These are phyloP conservation scores for Drosophila setifemur DNA, from an alignment of 1,140 invertebrate genomes.

Conservation along the genomic window DNA sequence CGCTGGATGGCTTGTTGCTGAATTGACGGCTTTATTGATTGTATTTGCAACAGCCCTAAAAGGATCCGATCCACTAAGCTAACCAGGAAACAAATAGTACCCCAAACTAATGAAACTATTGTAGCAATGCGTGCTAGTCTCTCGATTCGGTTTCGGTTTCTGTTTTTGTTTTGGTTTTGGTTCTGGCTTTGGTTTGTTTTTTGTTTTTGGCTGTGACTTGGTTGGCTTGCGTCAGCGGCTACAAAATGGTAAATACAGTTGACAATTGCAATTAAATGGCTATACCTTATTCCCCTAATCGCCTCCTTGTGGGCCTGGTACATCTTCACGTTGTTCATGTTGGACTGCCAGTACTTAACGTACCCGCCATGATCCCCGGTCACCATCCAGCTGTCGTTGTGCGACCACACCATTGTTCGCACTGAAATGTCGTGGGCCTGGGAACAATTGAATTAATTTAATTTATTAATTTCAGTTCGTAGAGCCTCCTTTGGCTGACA, in stretches of 20 bases:
- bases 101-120: conserved; percentile 7
- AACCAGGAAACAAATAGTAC: neutral
- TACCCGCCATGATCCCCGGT: conserved; percentile 99
- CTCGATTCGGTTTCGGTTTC: neutral
- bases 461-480: neutral
- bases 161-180: neutral
- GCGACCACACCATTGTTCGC: conserved; percentile 99
- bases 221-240: conserved; percentile 41
- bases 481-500: conserved; percentile 2
- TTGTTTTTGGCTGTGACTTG: conserved; percentile 10
- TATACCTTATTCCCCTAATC: conserved; percentile 98
- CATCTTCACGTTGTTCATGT: conserved; percentile 99
- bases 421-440: conserved; percentile 99
- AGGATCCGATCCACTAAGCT: conserved; percentile 13
- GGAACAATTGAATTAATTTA: neutral
- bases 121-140: conserved; percentile 24
- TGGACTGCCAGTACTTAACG: conserved; percentile 99
- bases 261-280: conserved; percentile 74
- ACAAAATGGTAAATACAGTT: conserved; percentile 66
- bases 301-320: conserved; percentile 99
- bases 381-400: conserved; percentile 99
- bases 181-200: neutral
- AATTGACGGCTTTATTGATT: conserved; percentile 58
- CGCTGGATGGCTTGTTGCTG: conserved; percentile 48
- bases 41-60: conserved; percentile 50